Conservation (phyloP, 2,797 vertebrate species). For the Lagocephalus sceleratus region DNA sequence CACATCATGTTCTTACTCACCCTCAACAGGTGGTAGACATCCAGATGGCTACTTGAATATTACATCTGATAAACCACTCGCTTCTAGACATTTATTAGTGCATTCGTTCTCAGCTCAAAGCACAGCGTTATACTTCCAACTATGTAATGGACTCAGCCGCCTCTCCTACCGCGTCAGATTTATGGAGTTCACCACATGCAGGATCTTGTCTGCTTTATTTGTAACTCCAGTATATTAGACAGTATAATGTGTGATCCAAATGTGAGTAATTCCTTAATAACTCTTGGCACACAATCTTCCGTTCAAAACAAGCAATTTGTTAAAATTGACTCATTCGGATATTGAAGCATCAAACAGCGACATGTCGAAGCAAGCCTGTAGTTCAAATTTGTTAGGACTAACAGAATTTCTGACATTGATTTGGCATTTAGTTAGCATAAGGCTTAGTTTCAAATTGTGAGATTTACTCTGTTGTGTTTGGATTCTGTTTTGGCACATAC, state of each 20-base stretch:
- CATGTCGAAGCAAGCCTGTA: conserved; percentile 1
- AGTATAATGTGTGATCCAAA: conserved; percentile 21
- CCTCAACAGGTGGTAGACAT: conserved; percentile 51
- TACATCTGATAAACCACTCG: conserved; percentile 33
- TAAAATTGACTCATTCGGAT: conserved; percentile 13
- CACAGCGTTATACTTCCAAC: conserved; percentile 21
- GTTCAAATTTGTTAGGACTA: no score
- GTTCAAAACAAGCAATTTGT: conserved; percentile 41
- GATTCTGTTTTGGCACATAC: no score
- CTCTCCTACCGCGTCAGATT: conserved; percentile 21
- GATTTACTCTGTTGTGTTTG: no score
- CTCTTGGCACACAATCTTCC: conserved; percentile 19
- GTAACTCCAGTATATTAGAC: conserved; percentile 1
- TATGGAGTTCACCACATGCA: conserved; percentile 20
- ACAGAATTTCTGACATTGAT: no score
- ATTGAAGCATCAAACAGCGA: conserved; percentile 3
- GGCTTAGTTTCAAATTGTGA: no score
- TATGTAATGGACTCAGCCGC: conserved; percentile 21
- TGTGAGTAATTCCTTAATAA: conserved; percentile 13
- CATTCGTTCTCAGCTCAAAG: conserved; percentile 23
- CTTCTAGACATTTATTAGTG: conserved; percentile 34
- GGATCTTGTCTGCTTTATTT: conserved; percentile 27
- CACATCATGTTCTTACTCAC: conserved; percentile 51
- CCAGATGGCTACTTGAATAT: conserved; percentile 56
- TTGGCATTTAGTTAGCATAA: no score